A percentile compares a stretch with the other conserved stretches of the same genome.
phyloP scores from a whole-genome alignment of 2,888 invertebrate species.

The Standfussiana lucernea region DNA sequence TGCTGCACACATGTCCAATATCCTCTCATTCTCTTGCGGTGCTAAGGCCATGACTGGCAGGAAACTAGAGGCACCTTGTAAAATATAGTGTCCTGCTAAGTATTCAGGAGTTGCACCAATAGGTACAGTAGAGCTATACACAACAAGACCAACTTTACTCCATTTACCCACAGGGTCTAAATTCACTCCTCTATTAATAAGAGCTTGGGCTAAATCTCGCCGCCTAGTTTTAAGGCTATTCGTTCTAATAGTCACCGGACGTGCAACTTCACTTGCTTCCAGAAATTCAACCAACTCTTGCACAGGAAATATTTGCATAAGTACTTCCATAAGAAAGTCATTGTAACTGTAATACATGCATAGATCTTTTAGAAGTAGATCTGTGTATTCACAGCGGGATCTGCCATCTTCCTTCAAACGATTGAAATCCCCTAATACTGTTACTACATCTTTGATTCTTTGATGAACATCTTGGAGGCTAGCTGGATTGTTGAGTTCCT shows the following conservation, averaged over 20 bases:
- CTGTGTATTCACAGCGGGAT: slow-evolving; percentile 95
- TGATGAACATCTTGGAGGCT: slow-evolving; percentile 96
- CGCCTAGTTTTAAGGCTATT: slow-evolving; percentile 98
- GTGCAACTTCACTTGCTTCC: slow-evolving; percentile 98
- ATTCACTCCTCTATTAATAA: slow-evolving; percentile 99
- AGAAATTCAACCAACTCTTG: slow-evolving; percentile 97
- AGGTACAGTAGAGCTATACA: slow-evolving; percentile 98
- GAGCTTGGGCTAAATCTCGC: slow-evolving; percentile 97
- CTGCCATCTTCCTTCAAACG: slow-evolving; percentile 92
- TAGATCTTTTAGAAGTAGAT: slow-evolving; percentile 95
- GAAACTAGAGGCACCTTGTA: slow-evolving; percentile 99
- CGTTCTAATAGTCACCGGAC: slow-evolving; percentile 98
- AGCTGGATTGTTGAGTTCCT: slow-evolving; percentile 93
- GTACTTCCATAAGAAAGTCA: slow-evolving; percentile 97
- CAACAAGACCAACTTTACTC: slow-evolving; percentile 99
- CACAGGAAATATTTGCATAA: slow-evolving; percentile 97
- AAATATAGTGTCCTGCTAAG: slow-evolving; percentile 98
- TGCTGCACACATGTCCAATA: slow-evolving; percentile 99
- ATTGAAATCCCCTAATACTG: slow-evolving; percentile 95
- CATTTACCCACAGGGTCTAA: slow-evolving; percentile 99
- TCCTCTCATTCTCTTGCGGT: slow-evolving; percentile 98
- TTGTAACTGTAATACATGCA: slow-evolving; percentile 99
- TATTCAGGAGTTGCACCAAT: slow-evolving; percentile 99
- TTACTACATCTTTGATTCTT: slow-evolving; percentile 96
- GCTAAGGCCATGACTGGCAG: slow-evolving; percentile 99